Base-by-base conservation (phyloP, 2,113 vertebrate species). In the Apaloderma vittatum region DNA sequence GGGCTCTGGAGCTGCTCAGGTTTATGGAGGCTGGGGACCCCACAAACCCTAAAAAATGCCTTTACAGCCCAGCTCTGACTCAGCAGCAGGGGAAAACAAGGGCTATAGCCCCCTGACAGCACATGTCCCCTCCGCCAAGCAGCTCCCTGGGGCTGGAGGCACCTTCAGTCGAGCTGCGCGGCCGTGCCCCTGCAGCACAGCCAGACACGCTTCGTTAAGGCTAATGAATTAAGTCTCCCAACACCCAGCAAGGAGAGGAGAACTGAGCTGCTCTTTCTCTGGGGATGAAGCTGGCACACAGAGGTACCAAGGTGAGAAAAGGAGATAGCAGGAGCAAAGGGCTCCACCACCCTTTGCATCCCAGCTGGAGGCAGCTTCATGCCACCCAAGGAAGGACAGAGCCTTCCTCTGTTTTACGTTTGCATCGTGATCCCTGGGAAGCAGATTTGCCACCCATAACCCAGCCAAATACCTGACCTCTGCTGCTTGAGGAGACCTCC, bases 11-110 rank as follows among this genome's bases (percentile, higher is more conserved):
- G 43, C 66, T 79, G 57, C 93, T 92, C 75, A 82, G 66, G 15
- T 6, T 32, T 19, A 73, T 2, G 16, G 34, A 13, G 40, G 40
- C 14, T 6, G 5, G 58, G 27, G 29, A 55, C 37, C 43, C 59
- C 55, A 48, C 7, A 76, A 92, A 84, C 71, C 20, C 62, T 8
- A 22, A 36, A 14, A 7, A 55, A 34, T 0, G 1, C 29, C 66
- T 88, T 87, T 34, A 48, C 58, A 88, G 66, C 71, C 70, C 3
- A 14, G n/a, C 86, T 67, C 66, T 96, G 78, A 90, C 88, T 85
- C 90, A 96, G 88, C 93, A 94, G 80, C 45, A 70, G 85, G 51
- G 77, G 59, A 61, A 59, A 34, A 15, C 0, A 3, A 51, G 71
- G 71, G 37, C 66, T 85, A 8, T 22, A 71, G 77, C 66, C 32